These are phyloP conservation scores for Marcusenius ussheri DNA, from an alignment of 2,113 vertebrate genomes.

Conservation along the genomic window DNA sequence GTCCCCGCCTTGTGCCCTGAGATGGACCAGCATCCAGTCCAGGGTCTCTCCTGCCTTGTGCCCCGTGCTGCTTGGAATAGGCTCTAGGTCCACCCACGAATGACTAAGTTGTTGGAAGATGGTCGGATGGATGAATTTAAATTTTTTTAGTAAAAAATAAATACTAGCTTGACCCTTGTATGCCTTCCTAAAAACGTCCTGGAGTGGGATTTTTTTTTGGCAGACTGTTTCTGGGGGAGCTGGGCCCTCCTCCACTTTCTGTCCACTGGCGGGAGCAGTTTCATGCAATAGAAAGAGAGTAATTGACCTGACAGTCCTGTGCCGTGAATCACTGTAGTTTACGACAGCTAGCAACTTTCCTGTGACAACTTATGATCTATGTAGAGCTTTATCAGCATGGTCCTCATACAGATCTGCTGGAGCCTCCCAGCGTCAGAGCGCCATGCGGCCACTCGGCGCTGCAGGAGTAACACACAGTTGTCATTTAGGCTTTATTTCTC, in stretches of 20 bases:
- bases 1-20: neutral
- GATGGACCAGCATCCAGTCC: neutral
- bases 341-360: constrained; percentile 1
- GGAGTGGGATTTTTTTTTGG: neutral
- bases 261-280: neutral
- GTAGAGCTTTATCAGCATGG: constrained; percentile 9
- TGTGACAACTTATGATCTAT: constrained; percentile 7
- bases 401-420: neutral
- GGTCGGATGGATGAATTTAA: neutral
- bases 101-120: neutral
- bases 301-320: neutral
- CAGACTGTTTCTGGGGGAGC: neutral
- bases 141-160: neutral
- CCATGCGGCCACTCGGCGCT: neutral
- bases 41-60: neutral
- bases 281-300: neutral
- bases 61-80: neutral
- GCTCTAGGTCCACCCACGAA: neutral
- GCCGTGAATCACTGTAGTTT: constrained; percentile 13
- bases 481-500: neutral
- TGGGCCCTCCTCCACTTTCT: neutral
- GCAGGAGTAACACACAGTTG: neutral
- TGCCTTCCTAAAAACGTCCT: neutral
- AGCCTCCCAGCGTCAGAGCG: neutral
- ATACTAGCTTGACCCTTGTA: neutral